Conservation (phyloP, 37 sponge, comb jelly and placozoan genomes). For the Eunapius fragilis region DNA sequence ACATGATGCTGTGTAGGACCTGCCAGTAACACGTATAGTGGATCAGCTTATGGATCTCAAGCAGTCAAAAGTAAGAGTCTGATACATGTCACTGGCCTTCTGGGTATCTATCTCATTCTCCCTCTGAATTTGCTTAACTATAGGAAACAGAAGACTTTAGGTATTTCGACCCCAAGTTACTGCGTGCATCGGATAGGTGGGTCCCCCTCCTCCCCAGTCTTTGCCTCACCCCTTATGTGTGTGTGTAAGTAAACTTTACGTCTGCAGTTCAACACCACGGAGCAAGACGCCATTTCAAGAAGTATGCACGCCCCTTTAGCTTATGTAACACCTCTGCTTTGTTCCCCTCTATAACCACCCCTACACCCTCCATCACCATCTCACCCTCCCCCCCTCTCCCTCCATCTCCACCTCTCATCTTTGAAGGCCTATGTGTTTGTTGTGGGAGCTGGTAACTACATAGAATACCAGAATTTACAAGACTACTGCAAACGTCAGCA, state of each 20-base stretch:
- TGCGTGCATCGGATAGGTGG: slow-evolving; percentile 68
- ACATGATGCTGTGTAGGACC: background rate
- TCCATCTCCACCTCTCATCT: background rate
- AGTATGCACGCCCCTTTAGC: background rate
- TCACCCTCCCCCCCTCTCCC: background rate
- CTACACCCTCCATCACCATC: background rate
- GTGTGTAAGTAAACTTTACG: background rate
- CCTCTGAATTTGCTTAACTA: too few species aligned
- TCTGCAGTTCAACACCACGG: slow-evolving; percentile 24
- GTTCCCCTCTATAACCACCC: background rate
- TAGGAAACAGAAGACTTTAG: slow-evolving; percentile 88
- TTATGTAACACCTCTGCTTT: background rate
- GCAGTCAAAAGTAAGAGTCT: background rate
- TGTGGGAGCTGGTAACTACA: slow-evolving; percentile 97
- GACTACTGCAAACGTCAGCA: slow-evolving; percentile 68
- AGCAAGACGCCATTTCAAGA: slow-evolving; percentile 64
- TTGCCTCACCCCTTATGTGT: background rate
- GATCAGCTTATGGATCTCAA: background rate
- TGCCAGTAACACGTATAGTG: background rate
- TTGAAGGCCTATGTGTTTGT: slow-evolving; percentile 89
- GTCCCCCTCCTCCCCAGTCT: background rate
- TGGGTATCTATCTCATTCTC: background rate
- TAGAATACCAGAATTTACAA: slow-evolving; percentile 94
- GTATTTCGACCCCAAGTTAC: slow-evolving; percentile 93
- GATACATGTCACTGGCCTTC: too few species aligned